Evolutionary conservation across 2,113 vertebrate species (phyloP).

Genomic region (Leptocoma aspasia): DNA sequence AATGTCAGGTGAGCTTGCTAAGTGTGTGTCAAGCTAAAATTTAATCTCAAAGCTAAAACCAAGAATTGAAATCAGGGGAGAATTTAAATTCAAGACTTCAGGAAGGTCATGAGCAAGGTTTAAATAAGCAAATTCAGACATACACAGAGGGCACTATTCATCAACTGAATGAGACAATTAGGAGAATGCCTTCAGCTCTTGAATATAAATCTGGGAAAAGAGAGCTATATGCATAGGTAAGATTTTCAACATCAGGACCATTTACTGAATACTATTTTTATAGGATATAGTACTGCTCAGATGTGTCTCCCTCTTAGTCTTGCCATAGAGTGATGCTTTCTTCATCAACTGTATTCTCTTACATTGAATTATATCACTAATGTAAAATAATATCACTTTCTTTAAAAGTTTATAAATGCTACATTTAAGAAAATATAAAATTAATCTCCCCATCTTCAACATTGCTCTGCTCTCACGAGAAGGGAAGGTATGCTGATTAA

Average conservation of each 20-base stretch:
- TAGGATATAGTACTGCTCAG: neutral
- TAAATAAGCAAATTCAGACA: conserved; percentile 25
- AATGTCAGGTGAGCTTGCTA: neutral
- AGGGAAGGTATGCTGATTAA: neutral
- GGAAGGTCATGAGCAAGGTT: neutral
- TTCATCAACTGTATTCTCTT: neutral
- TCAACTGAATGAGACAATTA: conserved; percentile 4
- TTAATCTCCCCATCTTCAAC: neutral
- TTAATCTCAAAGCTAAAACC: conserved; percentile 3
- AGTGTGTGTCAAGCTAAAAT: neutral
- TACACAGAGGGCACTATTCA: neutral
- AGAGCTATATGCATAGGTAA: neutral
- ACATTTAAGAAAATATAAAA: neutral
- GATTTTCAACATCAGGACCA: neutral
- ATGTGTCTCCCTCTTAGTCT: neutral
- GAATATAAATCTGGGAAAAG: neutral
- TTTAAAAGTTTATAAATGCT: neutral
- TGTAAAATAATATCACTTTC: neutral
- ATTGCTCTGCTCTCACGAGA: neutral
- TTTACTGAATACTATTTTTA: neutral
- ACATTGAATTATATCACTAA: neutral
- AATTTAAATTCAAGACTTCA: neutral
- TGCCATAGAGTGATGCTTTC: neutral
- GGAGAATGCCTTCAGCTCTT: neutral
- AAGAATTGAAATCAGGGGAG: conserved; percentile 7